Base-by-base conservation (phyloP, 2,888 invertebrate species). In the Drosophila rellima region DNA sequence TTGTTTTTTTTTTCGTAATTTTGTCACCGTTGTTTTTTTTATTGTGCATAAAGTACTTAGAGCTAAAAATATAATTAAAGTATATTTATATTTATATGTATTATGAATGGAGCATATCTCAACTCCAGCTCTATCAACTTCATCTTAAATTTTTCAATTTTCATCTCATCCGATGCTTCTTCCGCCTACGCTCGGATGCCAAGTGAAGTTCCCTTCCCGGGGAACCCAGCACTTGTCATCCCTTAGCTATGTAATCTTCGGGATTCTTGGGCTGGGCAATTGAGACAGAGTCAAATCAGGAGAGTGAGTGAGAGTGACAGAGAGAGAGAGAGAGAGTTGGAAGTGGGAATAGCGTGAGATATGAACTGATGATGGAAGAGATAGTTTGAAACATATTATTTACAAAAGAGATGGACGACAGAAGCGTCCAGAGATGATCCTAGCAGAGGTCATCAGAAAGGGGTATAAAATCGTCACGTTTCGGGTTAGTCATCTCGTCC, bases 21-120 rank as follows among this genome's bases (percentile, higher is more conserved):
- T 92, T 92, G 92, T 92, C 92, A 92, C 92, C 92, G 92, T 92
- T 90, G 82, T 91, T 92, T 91, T 91, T 90, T 90, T 91, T 90
- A 89, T 91, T 92, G 88, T 84, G 90, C 92, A 91, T 91, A 90
- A 82, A 82, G 80, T 88, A 91, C 91, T 91, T 91, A 91, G 60
- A 59, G 57, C 83, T 90, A 90, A 78, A 83, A 89, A 81, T 83
- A 91, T 84, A 91, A 90, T 85, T 91, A 85, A 81, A 79, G 72
- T 78, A 78, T 78, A 78, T 82, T 78, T 71, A 83, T 69, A 70
- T 78, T 70, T 67, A 75, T 83, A 74, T 86, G 67, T 80, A 70
- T 88, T 80, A 88, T 88, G 88, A 80, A 85, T 80, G 88, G 83
- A 67, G 88, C 68, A 63, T 62, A 47, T 71, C 40, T 70, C 65